These are phyloP conservation scores for Chymomyza procnemis DNA, from an alignment of 2,888 invertebrate genomes.

Conservation along the genomic window DNA sequence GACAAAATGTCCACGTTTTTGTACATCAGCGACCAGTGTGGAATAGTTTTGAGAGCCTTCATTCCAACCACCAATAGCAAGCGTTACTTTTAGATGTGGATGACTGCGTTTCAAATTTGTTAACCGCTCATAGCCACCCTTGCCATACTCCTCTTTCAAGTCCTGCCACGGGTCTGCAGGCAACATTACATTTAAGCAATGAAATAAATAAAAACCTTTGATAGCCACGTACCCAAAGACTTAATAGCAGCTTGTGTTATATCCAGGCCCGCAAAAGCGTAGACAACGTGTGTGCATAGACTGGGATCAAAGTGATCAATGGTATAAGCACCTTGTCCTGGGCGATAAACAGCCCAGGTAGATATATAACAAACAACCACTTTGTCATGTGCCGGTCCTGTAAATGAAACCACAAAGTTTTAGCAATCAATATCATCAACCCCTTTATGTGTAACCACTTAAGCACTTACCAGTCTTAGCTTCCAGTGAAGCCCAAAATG, in stretches of 20 bases:
- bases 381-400: constrained; percentile 85
- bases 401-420: constrained; percentile 6
- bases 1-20: constrained; percentile 84
- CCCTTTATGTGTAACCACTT: constrained; percentile 27
- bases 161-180: constrained; percentile 86
- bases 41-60: constrained; percentile 85
- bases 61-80: constrained; percentile 95
- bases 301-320: constrained; percentile 85
- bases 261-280: constrained; percentile 89
- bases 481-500: constrained; percentile 62
- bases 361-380: constrained; percentile 89
- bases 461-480: constrained; percentile 68
- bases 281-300: constrained; percentile 89
- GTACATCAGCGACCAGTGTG: constrained; percentile 82
- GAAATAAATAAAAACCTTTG: no score
- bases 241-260: constrained; percentile 83
- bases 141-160: constrained; percentile 86
- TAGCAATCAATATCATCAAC: background rate
- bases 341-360: constrained; percentile 88
- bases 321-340: constrained; percentile 82
- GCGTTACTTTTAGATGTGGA: constrained; percentile 85
- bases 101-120: constrained; percentile 83
- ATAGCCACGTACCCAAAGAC: constrained; percentile 82
- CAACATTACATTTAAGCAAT: background rate
- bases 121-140: constrained; percentile 84